Base-by-base conservation (phyloP, 64 coral and sea anemone species). In the Trachythela sp. region DNA sequence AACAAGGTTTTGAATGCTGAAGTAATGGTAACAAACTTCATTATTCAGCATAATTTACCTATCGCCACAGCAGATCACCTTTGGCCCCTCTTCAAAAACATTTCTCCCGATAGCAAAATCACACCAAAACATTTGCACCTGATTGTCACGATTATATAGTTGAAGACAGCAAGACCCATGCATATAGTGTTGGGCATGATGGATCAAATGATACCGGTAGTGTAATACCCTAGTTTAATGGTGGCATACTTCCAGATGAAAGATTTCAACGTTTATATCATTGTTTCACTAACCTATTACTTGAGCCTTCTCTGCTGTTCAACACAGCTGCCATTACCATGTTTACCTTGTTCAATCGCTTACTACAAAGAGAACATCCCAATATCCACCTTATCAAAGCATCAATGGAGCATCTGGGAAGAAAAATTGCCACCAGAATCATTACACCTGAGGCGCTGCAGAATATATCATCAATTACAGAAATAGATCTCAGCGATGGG, bases 81-180 rank as follows among this genome's bases (percentile, higher is more conserved):
- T 29, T 24, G 64, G 59, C 40, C 35, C 5, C 70, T 76, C n/a
- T 71, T 75, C 39, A 88, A 76, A 40, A 43, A 88, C 32, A 43
- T 70, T 70, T 88, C 71, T 39, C 87, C 87, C 36, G 64, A 71
- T 31, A 75, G 58, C 54, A 88, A 88, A 71, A 45, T 88, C 31
- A 36, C 64, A 71, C 8, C 75, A 34, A 71, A 48, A 36, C 87
- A 88, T 71, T 88, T 60, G 87, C 56, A 9, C 87, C 87, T 2
- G 36, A 88, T 60, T 88, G 87, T 31, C 87, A 88, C 71, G n/a
- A 60, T 71, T 88, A 27, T 72, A 71, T 88, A 26, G 87, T 88
- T 18, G 59, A 88, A 76, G 58, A 88, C 38, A 72, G 87, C 64
- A 41, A 88, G 54, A 88, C 33, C 75, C 75, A 80, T 80, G 75